phyloP scores from a whole-genome alignment of 2,888 invertebrate species.

The Oligia latruncula region DNA sequence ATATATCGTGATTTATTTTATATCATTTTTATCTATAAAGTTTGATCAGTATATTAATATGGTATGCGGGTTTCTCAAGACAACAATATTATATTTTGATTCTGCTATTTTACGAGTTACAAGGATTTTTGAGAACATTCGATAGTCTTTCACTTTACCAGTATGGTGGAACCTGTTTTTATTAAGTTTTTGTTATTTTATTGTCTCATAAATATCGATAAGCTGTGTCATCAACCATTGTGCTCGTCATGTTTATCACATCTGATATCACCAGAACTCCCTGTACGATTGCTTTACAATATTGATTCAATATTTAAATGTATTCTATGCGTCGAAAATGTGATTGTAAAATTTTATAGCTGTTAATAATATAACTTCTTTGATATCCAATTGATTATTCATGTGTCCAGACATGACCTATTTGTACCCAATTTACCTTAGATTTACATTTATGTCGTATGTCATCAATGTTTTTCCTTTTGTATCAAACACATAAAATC shows the following conservation, averaged over 20 bases:
- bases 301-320: conserved; percentile 70
- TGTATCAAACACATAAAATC: conserved; percentile 41
- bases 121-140: conserved; percentile 34
- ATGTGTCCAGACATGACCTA: conserved; percentile 60
- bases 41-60: conserved; percentile 32
- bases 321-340: conserved; percentile 58
- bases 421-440: conserved; percentile 64
- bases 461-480: conserved; percentile 54
- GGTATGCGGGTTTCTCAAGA: conserved; percentile 37
- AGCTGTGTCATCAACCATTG: conserved; percentile 66
- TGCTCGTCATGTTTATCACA: conserved; percentile 64
- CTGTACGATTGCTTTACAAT: conserved; percentile 64
- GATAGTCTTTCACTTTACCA: conserved; percentile 47
- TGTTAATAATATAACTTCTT: conserved; percentile 64
- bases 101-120: conserved; percentile 25
- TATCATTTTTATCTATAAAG: conserved; percentile 26
- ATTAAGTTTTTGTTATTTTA: conserved; percentile 63
- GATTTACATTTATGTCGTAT: conserved; percentile 52
- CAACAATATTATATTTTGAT: conserved; percentile 21
- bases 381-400: conserved; percentile 65
- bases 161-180: conserved; percentile 45
- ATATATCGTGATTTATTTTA: conserved; percentile 26
- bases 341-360: conserved; percentile 67
- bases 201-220: conserved; percentile 71
- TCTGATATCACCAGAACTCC: conserved; percentile 64